Base-by-base conservation (phyloP, 2,888 invertebrate species). In the Notocelia uddmanniana region DNA sequence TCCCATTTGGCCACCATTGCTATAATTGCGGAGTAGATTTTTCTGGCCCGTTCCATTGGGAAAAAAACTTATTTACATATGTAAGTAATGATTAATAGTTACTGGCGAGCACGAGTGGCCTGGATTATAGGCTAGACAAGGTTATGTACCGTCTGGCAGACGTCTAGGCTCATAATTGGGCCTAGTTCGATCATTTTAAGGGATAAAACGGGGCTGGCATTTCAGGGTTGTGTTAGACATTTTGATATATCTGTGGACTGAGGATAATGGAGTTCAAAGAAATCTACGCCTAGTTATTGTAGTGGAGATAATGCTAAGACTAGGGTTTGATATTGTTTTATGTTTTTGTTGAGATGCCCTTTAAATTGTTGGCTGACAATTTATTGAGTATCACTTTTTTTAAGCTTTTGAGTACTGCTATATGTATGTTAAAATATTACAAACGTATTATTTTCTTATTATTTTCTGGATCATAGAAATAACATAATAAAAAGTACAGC, bases 321-420 rank as follows among this genome's bases (percentile, higher is more conserved):
- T 70, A 21, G 19, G 18, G 2, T 67, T 60, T 55, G 37, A 73
- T 75, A 73, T 67, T 67, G 52, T 74, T 74, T 52, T 70, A n/a
- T n/a, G 74, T 74, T 67, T 67, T 54, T 74, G 73, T 62, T 15
- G 34, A n/a, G 76, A 80, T 85, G 48, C 79, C 70, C 79, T 76
- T 79, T 80, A 82, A 85, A 83, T 83, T 84, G 79, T 81, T 86
- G 88, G 88, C 88, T 88, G 84, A 80, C 85, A 83, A 82, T 86
- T 86, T 83, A 75, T 76, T 78, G 80, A 74, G 81, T 77, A 80
- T 85, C 74, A 73, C 8, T 73, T 58, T 45, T 5, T 45, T 8
- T 8, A 6, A 41, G 41, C 15, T 41, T 3, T 3, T 5, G 26
- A 26, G 26, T 3, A 5, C 5, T 26, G 2, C 2, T 26, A 5